phyloP scores from a whole-genome alignment of 2,888 invertebrate genomes.

The Psylliodes chrysocephalus region DNA sequence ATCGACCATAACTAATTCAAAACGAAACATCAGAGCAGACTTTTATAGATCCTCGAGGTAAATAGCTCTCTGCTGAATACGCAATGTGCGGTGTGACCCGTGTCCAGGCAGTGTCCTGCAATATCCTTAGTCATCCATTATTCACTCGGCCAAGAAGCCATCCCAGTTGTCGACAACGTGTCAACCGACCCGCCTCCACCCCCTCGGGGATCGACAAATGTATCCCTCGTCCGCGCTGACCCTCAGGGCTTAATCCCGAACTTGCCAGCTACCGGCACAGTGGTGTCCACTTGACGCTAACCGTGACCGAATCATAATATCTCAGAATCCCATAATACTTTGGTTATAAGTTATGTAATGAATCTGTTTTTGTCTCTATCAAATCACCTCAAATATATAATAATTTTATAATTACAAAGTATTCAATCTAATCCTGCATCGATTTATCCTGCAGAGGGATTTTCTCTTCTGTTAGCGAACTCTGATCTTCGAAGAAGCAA shows the following conservation, averaged over 20 bases:
- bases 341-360: no score
- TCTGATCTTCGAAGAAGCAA: no score
- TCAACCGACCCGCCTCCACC: constrained; percentile 51
- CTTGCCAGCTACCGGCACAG: constrained; percentile 40
- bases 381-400: no score
- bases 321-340: no score
- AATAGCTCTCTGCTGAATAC: constrained; percentile 41
- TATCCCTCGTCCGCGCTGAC: constrained; percentile 60
- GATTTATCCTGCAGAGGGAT: no score
- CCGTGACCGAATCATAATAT: no score
- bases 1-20: constrained; percentile 20
- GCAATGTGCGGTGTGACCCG: constrained; percentile 59
- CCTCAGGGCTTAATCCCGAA: constrained; percentile 53
- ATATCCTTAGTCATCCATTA: constrained; percentile 62
- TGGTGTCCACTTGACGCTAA: no score
- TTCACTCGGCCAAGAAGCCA: constrained; percentile 63
- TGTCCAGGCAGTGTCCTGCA: constrained; percentile 60
- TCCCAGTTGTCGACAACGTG: constrained; percentile 59
- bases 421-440: no score
- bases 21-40: constrained; percentile 13
- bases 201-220: constrained; percentile 58
- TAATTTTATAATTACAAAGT: no score
- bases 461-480: no score
- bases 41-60: constrained; percentile 39
- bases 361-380: no score